These are phyloP conservation scores for Philotrypesis tridentata DNA, from an alignment of 1,140 invertebrate species.

Conservation along the genomic window DNA sequence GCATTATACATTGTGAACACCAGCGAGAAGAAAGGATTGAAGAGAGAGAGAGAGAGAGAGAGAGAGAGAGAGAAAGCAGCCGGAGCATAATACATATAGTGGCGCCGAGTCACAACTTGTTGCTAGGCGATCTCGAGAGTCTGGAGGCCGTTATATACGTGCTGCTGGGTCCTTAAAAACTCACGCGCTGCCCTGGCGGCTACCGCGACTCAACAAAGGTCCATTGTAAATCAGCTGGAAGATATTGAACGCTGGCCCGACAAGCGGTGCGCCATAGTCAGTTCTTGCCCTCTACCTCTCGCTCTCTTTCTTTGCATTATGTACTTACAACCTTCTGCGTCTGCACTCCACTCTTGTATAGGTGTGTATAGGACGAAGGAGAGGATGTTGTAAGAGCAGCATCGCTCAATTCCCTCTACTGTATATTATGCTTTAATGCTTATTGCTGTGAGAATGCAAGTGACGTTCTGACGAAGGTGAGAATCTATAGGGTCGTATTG, in stretches of 20 bases:
- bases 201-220: slow-evolving; percentile 2
- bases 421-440: no score
- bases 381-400: neutral
- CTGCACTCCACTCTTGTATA: neutral
- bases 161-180: neutral
- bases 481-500: no score
- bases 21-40: neutral
- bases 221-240: slow-evolving; percentile 7
- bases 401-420: neutral
- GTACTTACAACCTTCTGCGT: neutral
- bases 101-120: slow-evolving; percentile 54
- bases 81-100: neutral
- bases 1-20: no score
- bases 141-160: slow-evolving; percentile 53
- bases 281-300: neutral
- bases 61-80: neutral
- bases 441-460: no score
- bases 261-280: neutral
- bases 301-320: neutral
- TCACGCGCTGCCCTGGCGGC: neutral
- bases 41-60: neutral
- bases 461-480: no score
- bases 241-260: neutral
- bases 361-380: neutral
- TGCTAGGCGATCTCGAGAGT: slow-evolving; percentile 58